A percentile compares a stretch with the other conserved stretches of the same genome.
Evolutionary conservation across 2,797 vertebrate species (phyloP).

Genomic region (Zenarchopterus dispar): DNA sequence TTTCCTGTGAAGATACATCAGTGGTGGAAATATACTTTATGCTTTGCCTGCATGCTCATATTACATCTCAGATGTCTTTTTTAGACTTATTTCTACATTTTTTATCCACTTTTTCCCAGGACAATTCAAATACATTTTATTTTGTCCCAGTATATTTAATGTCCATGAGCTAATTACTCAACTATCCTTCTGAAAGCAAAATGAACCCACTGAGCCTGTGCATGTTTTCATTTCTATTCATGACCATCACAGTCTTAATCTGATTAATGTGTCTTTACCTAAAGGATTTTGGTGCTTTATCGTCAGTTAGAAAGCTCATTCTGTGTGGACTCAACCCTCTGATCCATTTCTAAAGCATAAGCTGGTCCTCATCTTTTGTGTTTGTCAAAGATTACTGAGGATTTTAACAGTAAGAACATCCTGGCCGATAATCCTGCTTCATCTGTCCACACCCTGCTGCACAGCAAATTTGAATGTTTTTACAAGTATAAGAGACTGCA

Average conservation of each 20-base stretch:
- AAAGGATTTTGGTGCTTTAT: slow-evolving; percentile 7
- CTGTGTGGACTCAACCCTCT: background rate
- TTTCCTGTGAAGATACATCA: too few species aligned
- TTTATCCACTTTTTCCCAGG: too few species aligned
- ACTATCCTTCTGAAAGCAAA: background rate
- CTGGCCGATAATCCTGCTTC: slow-evolving; percentile 11
- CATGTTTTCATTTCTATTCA: slow-evolving; percentile 4
- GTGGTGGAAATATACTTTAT: too few species aligned
- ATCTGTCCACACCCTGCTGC: slow-evolving; percentile 14
- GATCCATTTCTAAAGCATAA: slow-evolving; percentile 7
- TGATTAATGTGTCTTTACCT: background rate
- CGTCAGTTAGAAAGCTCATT: background rate
- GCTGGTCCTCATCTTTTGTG: slow-evolving; percentile 6
- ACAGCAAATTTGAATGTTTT: slow-evolving; percentile 5
- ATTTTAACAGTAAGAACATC: slow-evolving; percentile 28
- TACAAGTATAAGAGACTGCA: background rate
- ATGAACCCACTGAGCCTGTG: background rate
- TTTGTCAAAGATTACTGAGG: slow-evolving; percentile 8
- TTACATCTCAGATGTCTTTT: too few species aligned
- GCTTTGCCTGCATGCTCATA: too few species aligned
- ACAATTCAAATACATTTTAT: background rate
- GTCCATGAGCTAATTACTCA: background rate
- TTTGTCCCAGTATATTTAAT: background rate
- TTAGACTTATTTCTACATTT: too few species aligned
- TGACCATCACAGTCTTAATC: background rate